Evolutionary conservation across 2,888 invertebrate genomes (phyloP).

Genomic region (Heteromyza rotundicornis): DNA sequence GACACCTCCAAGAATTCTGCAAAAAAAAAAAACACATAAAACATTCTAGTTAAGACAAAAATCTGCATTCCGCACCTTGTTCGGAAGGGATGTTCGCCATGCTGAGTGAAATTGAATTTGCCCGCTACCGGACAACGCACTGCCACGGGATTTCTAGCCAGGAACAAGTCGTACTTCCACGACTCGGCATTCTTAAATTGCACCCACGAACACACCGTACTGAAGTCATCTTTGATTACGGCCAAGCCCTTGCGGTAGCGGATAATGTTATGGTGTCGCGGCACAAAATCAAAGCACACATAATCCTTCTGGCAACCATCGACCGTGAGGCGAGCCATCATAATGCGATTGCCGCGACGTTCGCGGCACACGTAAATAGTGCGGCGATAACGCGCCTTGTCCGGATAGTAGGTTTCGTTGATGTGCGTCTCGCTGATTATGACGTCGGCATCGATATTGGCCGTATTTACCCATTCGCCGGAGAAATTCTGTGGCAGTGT

Average conservation of each 20-base stretch:
- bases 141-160: conserved; percentile 85
- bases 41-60: too few relatives aligned
- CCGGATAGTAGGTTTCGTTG: conserved; percentile 93
- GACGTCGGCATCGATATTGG: conserved; percentile 94
- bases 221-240: conserved; percentile 87
- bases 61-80: conserved; percentile 71
- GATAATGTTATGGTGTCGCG: conserved; percentile 94
- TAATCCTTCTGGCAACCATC: conserved; percentile 98
- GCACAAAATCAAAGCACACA: conserved; percentile 95
- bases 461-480: conserved; percentile 96
- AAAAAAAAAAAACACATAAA: conserved; percentile 20
- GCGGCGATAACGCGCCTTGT: conserved; percentile 83
- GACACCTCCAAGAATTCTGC: conserved; percentile 90
- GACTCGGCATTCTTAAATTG: conserved; percentile 83
- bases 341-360: conserved; percentile 85
- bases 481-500: conserved; percentile 91
- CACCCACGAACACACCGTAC: conserved; percentile 93
- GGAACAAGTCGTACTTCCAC: conserved; percentile 87
- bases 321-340: conserved; percentile 96
- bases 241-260: conserved; percentile 87
- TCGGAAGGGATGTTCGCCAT: conserved; percentile 87
- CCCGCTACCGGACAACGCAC: conserved; percentile 96
- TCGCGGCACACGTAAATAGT: conserved; percentile 96
- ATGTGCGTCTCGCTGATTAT: conserved; percentile 95
- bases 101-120: conserved; percentile 92